These are phyloP conservation scores for Anastatus disparis DNA, from an alignment of 1,140 invertebrate genomes.

Conservation along the genomic window DNA sequence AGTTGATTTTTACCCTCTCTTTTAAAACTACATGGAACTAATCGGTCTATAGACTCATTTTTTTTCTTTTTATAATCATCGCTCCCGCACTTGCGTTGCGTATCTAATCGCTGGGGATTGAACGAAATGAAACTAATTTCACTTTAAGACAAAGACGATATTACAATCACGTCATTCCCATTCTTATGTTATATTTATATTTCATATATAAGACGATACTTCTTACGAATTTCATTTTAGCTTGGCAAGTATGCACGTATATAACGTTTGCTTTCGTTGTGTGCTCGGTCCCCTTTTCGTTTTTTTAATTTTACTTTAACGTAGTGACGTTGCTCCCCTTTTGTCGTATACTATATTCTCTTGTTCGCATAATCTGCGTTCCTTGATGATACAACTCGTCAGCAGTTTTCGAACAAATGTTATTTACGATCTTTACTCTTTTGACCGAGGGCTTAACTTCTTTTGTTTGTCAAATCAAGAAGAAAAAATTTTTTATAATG, in stretches of 20 bases:
- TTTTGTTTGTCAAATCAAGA: not conserved
- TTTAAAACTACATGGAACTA: not conserved
- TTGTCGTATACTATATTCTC: too few relatives aligned
- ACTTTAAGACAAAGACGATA: too few relatives aligned
- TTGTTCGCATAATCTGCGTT: too few relatives aligned
- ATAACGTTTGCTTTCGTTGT: too few relatives aligned
- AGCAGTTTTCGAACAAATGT: not conserved
- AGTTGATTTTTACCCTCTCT: not conserved
- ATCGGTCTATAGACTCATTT: not conserved
- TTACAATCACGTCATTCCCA: too few relatives aligned
- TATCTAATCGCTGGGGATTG: conserved; percentile 28
- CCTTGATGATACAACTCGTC: not conserved
- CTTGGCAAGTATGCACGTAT: not conserved
- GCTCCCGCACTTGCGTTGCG: not conserved
- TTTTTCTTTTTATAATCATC: not conserved
- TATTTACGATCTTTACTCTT: not conserved
- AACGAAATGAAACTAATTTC: conserved; percentile 40
- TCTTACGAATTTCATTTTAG: conserved; percentile 18
- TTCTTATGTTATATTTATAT: too few relatives aligned
- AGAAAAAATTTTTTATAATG: too few relatives aligned
- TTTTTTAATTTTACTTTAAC: conserved; percentile 15
- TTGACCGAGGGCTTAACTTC: not conserved
- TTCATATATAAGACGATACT: not conserved
- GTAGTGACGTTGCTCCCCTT: not conserved
- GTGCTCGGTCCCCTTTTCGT: not conserved